Evolutionary conservation across 2,797 vertebrate species (phyloP).

Genomic region (Helostoma temminkii): DNA sequence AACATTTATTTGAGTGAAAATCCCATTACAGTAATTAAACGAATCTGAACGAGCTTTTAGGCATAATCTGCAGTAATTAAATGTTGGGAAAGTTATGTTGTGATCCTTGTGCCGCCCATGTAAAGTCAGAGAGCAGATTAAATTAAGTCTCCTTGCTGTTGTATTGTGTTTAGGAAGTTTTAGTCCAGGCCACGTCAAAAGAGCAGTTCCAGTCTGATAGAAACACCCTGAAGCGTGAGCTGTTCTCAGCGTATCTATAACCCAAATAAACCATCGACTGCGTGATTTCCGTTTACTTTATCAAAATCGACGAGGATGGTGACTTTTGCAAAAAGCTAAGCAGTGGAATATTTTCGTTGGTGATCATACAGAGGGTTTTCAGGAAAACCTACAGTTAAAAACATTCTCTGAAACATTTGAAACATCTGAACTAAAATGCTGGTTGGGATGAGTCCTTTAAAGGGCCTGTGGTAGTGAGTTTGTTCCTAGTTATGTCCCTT

Average conservation of each 20-base stretch:
- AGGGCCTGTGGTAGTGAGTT: too few species aligned
- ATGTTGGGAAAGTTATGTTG: background rate
- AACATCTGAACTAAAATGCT: background rate
- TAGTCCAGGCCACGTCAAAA: background rate
- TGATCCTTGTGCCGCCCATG: background rate
- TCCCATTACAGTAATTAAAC: background rate
- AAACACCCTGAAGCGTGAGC: background rate
- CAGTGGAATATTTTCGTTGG: too few species aligned
- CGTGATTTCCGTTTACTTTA: background rate
- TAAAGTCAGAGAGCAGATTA: background rate
- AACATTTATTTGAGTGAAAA: background rate
- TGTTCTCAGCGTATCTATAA: background rate
- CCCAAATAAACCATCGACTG: background rate
- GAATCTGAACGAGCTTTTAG: background rate
- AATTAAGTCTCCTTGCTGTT: background rate
- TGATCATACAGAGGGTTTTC: background rate
- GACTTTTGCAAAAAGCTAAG: background rate
- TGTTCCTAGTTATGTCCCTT: background rate
- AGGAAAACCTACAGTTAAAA: background rate
- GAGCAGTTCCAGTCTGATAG: background rate
- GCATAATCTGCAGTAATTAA: background rate
- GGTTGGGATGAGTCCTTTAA: background rate
- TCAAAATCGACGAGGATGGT: background rate
- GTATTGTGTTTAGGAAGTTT: slow-evolving; percentile 33
- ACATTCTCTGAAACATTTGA: background rate